These are phyloP conservation scores for Myioborus miniatus DNA, from an alignment of 2,797 vertebrate species.

Conservation along the genomic window DNA sequence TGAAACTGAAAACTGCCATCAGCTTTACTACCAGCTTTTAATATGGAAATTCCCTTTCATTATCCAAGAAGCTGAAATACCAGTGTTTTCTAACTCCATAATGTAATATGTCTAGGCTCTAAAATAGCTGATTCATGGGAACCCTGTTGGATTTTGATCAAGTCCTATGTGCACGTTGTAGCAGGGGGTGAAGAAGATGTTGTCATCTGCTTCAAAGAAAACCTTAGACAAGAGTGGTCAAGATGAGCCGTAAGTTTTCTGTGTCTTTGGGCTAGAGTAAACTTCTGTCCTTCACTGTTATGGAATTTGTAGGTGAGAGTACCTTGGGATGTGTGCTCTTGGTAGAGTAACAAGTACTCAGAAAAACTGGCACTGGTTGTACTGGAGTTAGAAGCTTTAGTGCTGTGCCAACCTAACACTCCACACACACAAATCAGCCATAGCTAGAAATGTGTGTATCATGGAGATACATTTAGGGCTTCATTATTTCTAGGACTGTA, in stretches of 20 bases:
- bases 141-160: neutral
- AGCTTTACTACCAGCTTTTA: neutral
- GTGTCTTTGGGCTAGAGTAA: neutral
- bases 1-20: neutral
- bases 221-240: neutral
- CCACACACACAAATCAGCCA: neutral
- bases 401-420: neutral
- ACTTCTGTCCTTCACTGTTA: neutral
- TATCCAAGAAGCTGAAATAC: neutral
- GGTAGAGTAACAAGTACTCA: neutral
- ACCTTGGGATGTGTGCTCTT: neutral
- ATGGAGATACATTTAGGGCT: neutral
- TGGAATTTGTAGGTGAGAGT: neutral
- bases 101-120: neutral
- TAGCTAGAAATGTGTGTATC: neutral
- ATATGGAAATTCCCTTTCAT: neutral
- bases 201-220: neutral
- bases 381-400: neutral
- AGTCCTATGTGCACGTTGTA: neutral
- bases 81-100: neutral
- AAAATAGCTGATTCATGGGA: neutral
- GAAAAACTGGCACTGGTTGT: neutral
- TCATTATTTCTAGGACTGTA: neutral
- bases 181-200: neutral
- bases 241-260: neutral